Conservation (phyloP, 2,797 vertebrate species). For the Heliangelus exortis region DNA sequence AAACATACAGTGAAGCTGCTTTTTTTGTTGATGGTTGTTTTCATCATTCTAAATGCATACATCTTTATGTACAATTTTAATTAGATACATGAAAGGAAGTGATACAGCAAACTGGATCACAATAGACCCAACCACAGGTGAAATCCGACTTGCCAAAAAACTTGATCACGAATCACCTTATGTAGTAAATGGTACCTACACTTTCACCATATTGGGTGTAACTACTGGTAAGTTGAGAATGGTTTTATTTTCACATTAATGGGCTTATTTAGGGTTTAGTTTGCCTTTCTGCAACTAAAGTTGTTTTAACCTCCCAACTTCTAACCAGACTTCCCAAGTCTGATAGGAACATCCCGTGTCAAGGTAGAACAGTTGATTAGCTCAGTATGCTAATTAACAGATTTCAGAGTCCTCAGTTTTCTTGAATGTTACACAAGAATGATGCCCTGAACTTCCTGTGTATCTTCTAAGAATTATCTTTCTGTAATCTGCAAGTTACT, state of each 20-base stretch:
- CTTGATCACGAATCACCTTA: conserved; percentile 89
- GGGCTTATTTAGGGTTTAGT: neutral
- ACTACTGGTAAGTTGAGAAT: conserved; percentile 82
- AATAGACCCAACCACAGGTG: conserved; percentile 85
- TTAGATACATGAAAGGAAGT: conserved; percentile 86
- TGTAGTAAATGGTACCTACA: conserved; percentile 89
- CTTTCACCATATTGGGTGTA: conserved; percentile 87
- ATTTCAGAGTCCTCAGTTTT: neutral
- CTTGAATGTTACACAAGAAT: neutral
- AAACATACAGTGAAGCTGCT: neutral
- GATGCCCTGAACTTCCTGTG: neutral
- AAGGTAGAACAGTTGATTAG: neutral
- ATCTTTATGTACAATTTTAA: conserved; percentile 1
- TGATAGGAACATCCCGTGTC: neutral
- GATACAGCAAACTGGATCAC: conserved; percentile 89
- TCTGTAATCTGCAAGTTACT: neutral
- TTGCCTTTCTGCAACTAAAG: neutral
- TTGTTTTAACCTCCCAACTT: neutral
- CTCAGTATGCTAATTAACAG: neutral
- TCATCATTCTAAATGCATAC: neutral
- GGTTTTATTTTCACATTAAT: neutral
- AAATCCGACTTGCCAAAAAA: conserved; percentile 86
- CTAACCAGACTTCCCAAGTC: neutral
- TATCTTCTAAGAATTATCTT: neutral
- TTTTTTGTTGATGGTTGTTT: neutral